Percentiles rank a stretch among this genome's conserved stretches.
Conservation (phyloP, 35 echinoderm and acorn worm genomes). For the Strongylocentrotus purpuratus region DNA sequence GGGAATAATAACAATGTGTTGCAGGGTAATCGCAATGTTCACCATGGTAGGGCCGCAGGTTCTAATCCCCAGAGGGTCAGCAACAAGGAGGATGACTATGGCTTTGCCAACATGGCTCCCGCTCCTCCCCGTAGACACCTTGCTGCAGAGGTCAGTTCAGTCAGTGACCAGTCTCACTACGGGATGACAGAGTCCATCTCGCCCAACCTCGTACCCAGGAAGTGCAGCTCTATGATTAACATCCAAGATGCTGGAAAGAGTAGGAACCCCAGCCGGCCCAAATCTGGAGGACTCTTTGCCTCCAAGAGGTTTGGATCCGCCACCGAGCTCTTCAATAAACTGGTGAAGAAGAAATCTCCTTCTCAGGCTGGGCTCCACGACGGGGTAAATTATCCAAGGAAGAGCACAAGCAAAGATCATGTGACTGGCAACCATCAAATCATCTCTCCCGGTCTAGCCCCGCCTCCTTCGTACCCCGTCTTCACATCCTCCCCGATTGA, state of each 20-base stretch:
- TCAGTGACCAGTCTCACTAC: neutral
- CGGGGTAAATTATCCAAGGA: neutral
- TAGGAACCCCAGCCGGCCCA: neutral
- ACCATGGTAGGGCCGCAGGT: neutral
- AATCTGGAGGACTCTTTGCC: conserved; percentile 29
- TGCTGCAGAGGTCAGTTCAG: neutral
- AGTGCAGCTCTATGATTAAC: conserved; percentile 26
- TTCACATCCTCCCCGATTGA: conserved; percentile 15
- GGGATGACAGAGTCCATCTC: conserved; percentile 14
- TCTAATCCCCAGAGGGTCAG: neutral
- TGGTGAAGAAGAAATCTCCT: conserved; percentile 70
- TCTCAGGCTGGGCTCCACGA: neutral
- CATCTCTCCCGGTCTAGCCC: conserved; percentile 29
- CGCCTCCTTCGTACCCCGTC: conserved; percentile 43
- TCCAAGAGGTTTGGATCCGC: conserved; percentile 98
- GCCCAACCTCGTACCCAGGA: neutral
- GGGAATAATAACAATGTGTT: neutral
- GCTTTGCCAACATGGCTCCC: conserved; percentile 30
- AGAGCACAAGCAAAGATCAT: neutral
- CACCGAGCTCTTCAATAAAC: conserved; percentile 76
- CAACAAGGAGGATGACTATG: conserved; percentile 28
- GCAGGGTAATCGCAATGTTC: neutral
- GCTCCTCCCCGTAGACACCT: neutral
- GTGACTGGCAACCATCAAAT: neutral
- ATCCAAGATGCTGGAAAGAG: conserved; percentile 13